Percentiles rank a stretch among this genome's conserved stretches.
These are phyloP conservation scores for Chloroceryle inda DNA, from an alignment of 2,797 vertebrate genomes.

Conservation along the genomic window DNA sequence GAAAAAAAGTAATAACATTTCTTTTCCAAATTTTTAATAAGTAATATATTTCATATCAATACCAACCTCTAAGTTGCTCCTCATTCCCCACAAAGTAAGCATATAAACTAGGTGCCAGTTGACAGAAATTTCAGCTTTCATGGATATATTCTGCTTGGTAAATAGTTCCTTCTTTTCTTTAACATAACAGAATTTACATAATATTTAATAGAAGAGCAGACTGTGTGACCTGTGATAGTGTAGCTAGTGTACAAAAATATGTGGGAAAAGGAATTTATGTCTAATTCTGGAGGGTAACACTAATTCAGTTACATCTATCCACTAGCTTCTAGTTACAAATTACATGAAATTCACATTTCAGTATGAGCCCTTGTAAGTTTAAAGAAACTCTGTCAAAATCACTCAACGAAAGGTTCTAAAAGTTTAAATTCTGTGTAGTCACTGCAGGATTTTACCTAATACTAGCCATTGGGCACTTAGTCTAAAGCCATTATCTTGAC, in stretches of 20 bases:
- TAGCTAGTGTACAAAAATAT: background rate
- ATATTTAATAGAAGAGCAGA: background rate
- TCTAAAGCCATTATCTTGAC: background rate
- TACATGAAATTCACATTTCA: background rate
- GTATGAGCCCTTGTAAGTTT: background rate
- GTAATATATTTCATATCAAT: background rate
- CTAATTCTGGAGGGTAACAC: background rate
- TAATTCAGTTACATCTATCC: background rate
- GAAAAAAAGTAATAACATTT: background rate
- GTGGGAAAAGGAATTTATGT: background rate
- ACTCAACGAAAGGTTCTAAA: background rate
- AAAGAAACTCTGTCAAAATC: background rate
- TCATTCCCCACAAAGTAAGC: background rate
- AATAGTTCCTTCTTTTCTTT: background rate
- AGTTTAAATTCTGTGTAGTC: background rate
- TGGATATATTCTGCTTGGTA: background rate
- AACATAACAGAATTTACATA: background rate
- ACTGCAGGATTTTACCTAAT: background rate
- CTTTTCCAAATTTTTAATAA: background rate
- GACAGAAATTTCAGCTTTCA: background rate
- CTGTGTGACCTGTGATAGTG: background rate
- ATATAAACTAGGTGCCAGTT: background rate
- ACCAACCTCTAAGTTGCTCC: background rate
- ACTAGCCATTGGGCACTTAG: background rate
- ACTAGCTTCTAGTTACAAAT: background rate